Base-by-base conservation (phyloP, 2,113 vertebrate genomes). In the Corythoichthys intestinalis region DNA sequence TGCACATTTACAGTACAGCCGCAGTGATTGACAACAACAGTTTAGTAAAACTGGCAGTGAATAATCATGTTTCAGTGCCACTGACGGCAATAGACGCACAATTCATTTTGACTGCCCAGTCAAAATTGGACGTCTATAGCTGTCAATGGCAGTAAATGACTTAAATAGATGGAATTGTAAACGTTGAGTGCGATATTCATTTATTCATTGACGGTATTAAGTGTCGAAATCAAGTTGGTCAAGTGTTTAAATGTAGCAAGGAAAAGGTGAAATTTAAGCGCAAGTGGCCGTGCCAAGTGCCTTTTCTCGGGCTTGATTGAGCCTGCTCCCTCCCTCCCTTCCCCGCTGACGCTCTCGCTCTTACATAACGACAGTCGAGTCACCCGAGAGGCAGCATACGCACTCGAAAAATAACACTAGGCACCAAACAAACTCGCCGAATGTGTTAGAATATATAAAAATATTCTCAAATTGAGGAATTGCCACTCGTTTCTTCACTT, bases 341-440 rank as follows among this genome's bases (percentile, higher is more conserved):
- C 47, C 62, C 56, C 5, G 14, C 65, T 73, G 61, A 70, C 44
- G 5, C 52, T 12, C 68, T 37, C 10, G 69, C 73, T 88, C 88
- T 91, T 92, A 90, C 88, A 87, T 92, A 92, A 92, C 86, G 17
- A 37, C 47, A 72, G 74, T 66, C 71, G 35, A 72, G 82, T 84
- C 79, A 71, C 68, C 65, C 71, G 71, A 81, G 76, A 67, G 76
- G 84, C 66, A 67, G 12, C 34, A 17, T 61, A 35, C n/a, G 20
- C 62, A 56, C 75, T 34, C 6, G 41, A 34, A 46, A 63, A 63
- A 63, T 34, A 47, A 47, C 12, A 47, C 44, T 10, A 5, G 44
- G 15, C 65, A 35, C 11, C 60, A 28, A 47, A 47, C 56, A 44
- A 61, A 63, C 61, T 14, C 3, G 5, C 44, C 13, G 13, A 6